Evolutionary conservation across 1,140 invertebrate genomes (phyloP).

Genomic region (Drosophila willistoni): DNA sequence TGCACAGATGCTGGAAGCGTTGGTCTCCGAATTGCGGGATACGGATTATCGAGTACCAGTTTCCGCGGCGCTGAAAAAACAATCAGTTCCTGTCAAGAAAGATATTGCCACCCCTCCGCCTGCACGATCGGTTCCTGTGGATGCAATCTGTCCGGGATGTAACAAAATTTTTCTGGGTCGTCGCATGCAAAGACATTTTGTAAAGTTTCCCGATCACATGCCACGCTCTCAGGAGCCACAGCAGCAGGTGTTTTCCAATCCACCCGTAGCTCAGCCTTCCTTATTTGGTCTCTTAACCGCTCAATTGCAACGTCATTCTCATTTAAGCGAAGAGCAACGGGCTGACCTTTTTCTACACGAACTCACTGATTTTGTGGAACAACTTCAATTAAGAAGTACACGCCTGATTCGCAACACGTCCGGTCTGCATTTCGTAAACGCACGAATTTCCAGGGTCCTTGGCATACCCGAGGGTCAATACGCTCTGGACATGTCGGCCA

Average conservation of each 20-base stretch:
- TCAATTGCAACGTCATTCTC: slow-evolving; percentile 64
- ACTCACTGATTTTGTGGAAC: slow-evolving; percentile 74
- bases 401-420: slow-evolving; percentile 79
- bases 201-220: slow-evolving; percentile 78
- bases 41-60: slow-evolving; percentile 58
- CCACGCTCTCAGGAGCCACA: slow-evolving; percentile 24
- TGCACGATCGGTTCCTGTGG: slow-evolving; percentile 54
- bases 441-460: slow-evolving; percentile 64
- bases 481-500: slow-evolving; percentile 75
- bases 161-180: slow-evolving; percentile 77
- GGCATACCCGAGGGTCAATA: slow-evolving; percentile 82
- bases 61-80: slow-evolving; percentile 14
- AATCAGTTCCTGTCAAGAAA: neutral
- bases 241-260: neutral
- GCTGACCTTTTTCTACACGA: slow-evolving; percentile 77
- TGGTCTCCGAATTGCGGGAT: slow-evolving; percentile 59
- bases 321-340: slow-evolving; percentile 76
- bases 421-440: slow-evolving; percentile 73
- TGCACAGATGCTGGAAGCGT: slow-evolving; percentile 30
- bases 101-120: neutral
- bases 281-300: slow-evolving; percentile 66
- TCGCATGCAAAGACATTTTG: slow-evolving; percentile 71
- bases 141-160: slow-evolving; percentile 72
- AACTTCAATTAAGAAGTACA: slow-evolving; percentile 74
- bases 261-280: slow-evolving; percentile 16